Conservation (phyloP, 2,113 vertebrate species). For the Phaethon lepturus region DNA sequence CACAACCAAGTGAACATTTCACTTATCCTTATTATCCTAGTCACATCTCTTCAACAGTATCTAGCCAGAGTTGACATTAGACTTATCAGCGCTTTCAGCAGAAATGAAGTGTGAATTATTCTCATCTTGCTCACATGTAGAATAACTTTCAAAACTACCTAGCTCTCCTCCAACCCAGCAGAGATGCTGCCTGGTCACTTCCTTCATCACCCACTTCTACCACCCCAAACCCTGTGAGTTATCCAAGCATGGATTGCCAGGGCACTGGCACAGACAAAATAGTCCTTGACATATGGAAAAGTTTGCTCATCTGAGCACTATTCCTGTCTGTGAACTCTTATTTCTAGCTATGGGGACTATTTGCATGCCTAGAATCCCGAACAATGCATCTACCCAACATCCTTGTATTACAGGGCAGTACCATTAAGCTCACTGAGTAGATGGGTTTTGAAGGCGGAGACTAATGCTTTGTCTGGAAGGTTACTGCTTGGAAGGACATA, state of each 20-base stretch:
- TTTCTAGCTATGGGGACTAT: background rate
- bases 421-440: background rate
- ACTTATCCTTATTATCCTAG: background rate
- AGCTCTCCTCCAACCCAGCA: background rate
- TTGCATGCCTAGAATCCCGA: background rate
- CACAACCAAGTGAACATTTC: background rate
- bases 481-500: background rate
- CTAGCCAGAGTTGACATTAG: background rate
- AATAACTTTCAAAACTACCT: background rate
- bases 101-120: background rate
- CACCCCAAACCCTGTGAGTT: background rate
- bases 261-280: background rate
- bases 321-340: background rate
- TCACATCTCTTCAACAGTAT: background rate
- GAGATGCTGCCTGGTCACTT: background rate
- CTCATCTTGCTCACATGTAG: background rate
- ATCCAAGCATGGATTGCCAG: background rate
- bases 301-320: background rate
- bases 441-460: background rate
- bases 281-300: background rate
- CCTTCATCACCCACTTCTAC: background rate
- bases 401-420: background rate
- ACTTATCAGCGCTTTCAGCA: background rate
- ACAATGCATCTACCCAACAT: background rate
- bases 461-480: background rate